Evolutionary conservation across 2,888 invertebrate genomes (phyloP).

Genomic region (Fragum fragum): DNA sequence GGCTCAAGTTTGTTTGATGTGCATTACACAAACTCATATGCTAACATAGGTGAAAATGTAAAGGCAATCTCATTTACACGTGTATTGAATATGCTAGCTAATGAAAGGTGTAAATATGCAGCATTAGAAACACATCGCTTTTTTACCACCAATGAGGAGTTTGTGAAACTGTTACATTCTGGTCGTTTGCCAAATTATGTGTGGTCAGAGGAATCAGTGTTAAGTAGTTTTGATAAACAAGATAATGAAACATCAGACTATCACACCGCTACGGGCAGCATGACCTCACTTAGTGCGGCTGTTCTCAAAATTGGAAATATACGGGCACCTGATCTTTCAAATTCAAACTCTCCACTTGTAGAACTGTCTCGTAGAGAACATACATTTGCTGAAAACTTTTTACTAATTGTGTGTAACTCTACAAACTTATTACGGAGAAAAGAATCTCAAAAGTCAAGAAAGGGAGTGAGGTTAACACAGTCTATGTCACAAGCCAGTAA

Average conservation of each 20-base stretch:
- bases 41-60: conserved; percentile 69
- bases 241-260: conserved; percentile 80
- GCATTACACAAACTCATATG: conserved; percentile 14
- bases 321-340: conserved; percentile 83
- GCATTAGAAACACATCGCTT: conserved; percentile 83
- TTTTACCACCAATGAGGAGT: conserved; percentile 82
- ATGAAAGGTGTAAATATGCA: conserved; percentile 84
- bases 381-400: conserved; percentile 84
- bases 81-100: conserved; percentile 82
- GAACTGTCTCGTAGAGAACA: conserved; percentile 83
- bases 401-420: conserved; percentile 84
- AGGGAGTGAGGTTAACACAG: conserved; percentile 50
- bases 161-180: conserved; percentile 76
- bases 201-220: conserved; percentile 77
- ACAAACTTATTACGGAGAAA: conserved; percentile 83
- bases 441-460: conserved; percentile 66
- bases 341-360: conserved; percentile 79
- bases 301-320: conserved; percentile 79
- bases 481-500: conserved; percentile 53
- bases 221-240: conserved; percentile 51
- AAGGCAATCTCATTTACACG: conserved; percentile 82
- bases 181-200: conserved; percentile 76
- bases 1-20: conserved; percentile 8
- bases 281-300: conserved; percentile 80
- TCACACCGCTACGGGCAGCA: conserved; percentile 79